Evolutionary conservation across 2,797 vertebrate species (phyloP).

Genomic region (Notoglanidium macrostoma): DNA sequence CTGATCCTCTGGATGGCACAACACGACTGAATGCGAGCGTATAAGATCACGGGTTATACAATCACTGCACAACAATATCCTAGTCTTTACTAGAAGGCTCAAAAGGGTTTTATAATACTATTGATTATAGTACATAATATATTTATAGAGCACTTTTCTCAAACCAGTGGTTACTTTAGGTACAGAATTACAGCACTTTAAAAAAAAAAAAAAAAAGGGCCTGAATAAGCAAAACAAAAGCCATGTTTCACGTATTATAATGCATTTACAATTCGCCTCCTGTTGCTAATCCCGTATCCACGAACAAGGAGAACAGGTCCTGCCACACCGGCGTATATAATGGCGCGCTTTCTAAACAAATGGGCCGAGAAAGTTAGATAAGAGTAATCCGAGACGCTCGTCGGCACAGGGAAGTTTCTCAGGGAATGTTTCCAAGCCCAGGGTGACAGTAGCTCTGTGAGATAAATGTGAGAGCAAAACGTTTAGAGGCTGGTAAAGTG

Average conservation of each 20-base stretch:
- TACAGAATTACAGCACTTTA: background rate
- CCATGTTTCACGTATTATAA: background rate
- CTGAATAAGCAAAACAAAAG: constrained; percentile 3
- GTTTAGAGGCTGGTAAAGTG: constrained; percentile 1
- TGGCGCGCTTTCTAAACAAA: constrained; percentile 46
- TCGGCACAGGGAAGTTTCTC: constrained; percentile 36
- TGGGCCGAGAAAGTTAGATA: constrained; percentile 45
- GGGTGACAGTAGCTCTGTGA: constrained; percentile 22
- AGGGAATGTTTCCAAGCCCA: constrained; percentile 39
- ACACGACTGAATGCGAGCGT: constrained; percentile 10
- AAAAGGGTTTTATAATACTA: background rate
- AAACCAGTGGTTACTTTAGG: background rate
- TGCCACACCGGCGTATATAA: constrained; percentile 43
- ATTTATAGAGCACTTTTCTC: background rate
- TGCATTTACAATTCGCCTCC: constrained; percentile 2
- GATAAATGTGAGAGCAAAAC: background rate
- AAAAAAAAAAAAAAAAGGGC: background rate
- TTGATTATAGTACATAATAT: background rate
- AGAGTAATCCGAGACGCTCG: constrained; percentile 52
- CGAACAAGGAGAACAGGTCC: constrained; percentile 59
- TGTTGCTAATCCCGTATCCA: constrained; percentile 43
- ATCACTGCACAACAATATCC: background rate
- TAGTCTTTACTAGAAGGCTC: background rate
- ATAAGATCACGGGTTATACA: background rate
- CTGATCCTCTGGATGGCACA: constrained; percentile 23